These are phyloP conservation scores for Tursiops truncatus DNA, from an alignment of 2,113 vertebrate genomes.

Conservation along the genomic window DNA sequence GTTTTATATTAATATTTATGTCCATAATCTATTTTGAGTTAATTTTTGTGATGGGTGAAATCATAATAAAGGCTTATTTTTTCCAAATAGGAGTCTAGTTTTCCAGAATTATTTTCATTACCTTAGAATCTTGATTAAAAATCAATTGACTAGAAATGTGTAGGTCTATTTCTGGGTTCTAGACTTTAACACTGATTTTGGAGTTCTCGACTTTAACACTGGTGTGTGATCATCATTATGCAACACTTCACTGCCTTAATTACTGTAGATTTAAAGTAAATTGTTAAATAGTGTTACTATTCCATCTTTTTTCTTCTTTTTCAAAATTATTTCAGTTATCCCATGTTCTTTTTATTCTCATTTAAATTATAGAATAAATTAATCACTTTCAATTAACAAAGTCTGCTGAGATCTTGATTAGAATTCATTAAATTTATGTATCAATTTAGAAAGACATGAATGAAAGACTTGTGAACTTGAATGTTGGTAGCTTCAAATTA, in stretches of 20 bases:
- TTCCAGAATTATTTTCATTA: not conserved
- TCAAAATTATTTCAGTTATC: not conserved
- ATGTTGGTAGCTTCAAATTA: not conserved
- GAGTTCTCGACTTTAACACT: not conserved
- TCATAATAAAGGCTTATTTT: not conserved
- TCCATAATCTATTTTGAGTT: not conserved
- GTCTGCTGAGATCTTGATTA: not conserved
- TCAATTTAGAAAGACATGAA: not conserved
- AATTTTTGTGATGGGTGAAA: not conserved
- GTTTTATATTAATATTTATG: not conserved
- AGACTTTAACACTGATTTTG: no score
- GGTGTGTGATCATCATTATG: not conserved
- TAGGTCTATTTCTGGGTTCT: not conserved
- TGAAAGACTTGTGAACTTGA: not conserved
- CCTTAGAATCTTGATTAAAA: not conserved
- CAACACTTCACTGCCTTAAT: not conserved
- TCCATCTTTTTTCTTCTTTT: not conserved
- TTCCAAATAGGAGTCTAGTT: not conserved
- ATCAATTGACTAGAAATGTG: no score
- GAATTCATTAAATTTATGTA: not conserved
- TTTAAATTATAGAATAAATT: not conserved
- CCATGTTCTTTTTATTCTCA: not conserved
- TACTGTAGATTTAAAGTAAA: not conserved
- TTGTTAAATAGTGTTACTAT: not conserved
- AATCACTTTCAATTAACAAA: not conserved